Conservation (phyloP, 2,888 invertebrate genomes). For the Celastrina argiolus region DNA sequence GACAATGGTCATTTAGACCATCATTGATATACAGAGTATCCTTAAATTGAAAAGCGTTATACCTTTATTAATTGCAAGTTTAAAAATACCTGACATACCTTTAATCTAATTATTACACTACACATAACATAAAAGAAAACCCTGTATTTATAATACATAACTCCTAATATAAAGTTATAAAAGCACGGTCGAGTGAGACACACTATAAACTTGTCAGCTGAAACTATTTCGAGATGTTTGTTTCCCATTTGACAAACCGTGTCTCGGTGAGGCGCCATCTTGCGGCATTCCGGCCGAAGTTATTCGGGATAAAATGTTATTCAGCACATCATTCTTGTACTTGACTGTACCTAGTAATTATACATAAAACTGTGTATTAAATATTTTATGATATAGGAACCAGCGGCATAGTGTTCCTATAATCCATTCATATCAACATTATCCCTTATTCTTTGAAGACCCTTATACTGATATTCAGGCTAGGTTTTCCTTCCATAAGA, state of each 20-base stretch:
- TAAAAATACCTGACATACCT: too few relatives aligned
- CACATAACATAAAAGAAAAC: background rate
- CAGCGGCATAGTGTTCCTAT: too few relatives aligned
- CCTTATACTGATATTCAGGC: too few relatives aligned
- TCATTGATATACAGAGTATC: too few relatives aligned
- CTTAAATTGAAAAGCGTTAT: too few relatives aligned
- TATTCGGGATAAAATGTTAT: constrained; percentile 34
- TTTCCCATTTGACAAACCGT: constrained; percentile 73
- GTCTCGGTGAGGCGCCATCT: constrained; percentile 60
- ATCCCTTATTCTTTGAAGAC: background rate
- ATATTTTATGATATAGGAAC: too few relatives aligned
- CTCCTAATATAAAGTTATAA: constrained; percentile 31
- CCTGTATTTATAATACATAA: constrained; percentile 26
- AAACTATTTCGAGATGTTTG: constrained; percentile 72
- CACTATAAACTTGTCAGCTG: constrained; percentile 73
- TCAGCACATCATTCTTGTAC: background rate
- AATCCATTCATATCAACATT: too few relatives aligned
- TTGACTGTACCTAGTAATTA: background rate
- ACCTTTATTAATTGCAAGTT: too few relatives aligned
- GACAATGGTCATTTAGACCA: too few relatives aligned
- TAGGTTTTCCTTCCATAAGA: too few relatives aligned
- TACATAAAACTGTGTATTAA: too few relatives aligned
- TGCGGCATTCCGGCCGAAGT: constrained; percentile 46
- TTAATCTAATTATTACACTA: too few relatives aligned
- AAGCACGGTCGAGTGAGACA: constrained; percentile 34